Evolutionary conservation across 2,888 invertebrate genomes (phyloP).

Genomic region (Ypsolopha scabrella): DNA sequence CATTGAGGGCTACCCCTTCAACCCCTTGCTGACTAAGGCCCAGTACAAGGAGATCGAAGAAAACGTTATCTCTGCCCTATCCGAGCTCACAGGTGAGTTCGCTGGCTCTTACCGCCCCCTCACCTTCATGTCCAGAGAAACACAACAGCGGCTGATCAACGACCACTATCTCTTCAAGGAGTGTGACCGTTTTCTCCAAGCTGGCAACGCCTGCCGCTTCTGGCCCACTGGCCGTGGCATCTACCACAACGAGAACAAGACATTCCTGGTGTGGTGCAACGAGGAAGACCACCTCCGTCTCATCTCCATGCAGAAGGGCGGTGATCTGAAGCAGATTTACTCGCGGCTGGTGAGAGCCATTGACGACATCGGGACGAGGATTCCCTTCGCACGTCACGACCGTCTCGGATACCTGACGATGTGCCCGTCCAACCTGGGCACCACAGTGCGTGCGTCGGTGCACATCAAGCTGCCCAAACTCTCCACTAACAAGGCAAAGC

Average conservation of each 20-base stretch:
- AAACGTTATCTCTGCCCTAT: conserved; percentile 86
- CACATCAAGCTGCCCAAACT: conserved; percentile 98
- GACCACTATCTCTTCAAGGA: conserved; percentile 99
- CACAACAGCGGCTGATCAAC: conserved; percentile 96
- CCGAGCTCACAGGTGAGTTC: conserved; percentile 87
- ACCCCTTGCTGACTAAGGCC: conserved; percentile 95
- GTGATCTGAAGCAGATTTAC: conserved; percentile 92
- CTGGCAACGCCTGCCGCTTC: conserved; percentile 95
- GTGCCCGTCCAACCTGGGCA: conserved; percentile 99
- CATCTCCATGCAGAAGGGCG: conserved; percentile 98
- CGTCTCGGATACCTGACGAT: conserved; percentile 97
- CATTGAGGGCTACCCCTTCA: conserved; percentile 96
- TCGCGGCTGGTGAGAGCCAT: conserved; percentile 90
- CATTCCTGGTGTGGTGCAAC: conserved; percentile 98
- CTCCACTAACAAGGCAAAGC: conserved; percentile 88
- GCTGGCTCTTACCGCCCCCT: conserved; percentile 96
- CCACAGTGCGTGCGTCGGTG: conserved; percentile 97
- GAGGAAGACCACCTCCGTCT: conserved; percentile 98
- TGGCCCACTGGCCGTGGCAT: conserved; percentile 99
- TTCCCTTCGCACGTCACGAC: conserved; percentile 96
- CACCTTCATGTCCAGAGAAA: conserved; percentile 95
- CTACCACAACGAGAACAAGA: conserved; percentile 97
- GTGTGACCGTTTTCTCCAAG: conserved; percentile 91
- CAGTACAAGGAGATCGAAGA: conserved; percentile 98
- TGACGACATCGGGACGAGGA: conserved; percentile 92